These are phyloP conservation scores for Drepana falcataria DNA, from an alignment of 2,888 invertebrate genomes.

Conservation along the genomic window DNA sequence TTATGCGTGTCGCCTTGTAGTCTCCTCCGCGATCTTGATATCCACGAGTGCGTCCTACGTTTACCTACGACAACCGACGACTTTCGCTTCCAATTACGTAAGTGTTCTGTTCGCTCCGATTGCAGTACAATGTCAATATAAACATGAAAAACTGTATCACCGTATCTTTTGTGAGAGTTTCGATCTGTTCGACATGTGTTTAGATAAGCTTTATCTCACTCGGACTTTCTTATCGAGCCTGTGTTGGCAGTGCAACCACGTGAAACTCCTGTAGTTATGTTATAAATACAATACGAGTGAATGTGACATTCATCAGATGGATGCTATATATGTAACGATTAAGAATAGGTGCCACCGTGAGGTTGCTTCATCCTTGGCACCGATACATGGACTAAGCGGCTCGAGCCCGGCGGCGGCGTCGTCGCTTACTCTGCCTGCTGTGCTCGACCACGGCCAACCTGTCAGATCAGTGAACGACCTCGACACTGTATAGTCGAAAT, in stretches of 20 bases:
- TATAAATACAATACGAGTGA: constrained; percentile 22
- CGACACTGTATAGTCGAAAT: constrained; percentile 47
- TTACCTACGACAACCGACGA: constrained; percentile 23
- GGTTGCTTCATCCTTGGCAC: constrained; percentile 44
- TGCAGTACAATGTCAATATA: constrained; percentile 26
- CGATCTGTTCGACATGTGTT: constrained; percentile 36
- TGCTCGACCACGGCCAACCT: constrained; percentile 42
- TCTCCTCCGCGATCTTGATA: constrained; percentile 20
- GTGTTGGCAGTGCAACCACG: constrained; percentile 36
- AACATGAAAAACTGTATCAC: constrained; percentile 27
- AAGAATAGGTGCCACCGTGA: constrained; percentile 4
- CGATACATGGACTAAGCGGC: constrained; percentile 33
- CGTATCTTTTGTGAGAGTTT: constrained; percentile 22
- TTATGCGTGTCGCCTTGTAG: constrained; percentile 15
- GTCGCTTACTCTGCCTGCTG: constrained; percentile 15
- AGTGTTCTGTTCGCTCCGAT: constrained; percentile 19
- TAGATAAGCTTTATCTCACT: constrained; percentile 50
- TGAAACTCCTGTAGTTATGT: constrained; percentile 42
- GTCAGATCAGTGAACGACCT: constrained; percentile 72
- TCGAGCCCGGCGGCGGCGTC: constrained; percentile 14
- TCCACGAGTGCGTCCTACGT: constrained; percentile 20
- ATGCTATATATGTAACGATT: constrained; percentile 27
- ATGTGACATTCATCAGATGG: constrained; percentile 31
- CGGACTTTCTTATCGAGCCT: constrained; percentile 46
- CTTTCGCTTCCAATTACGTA: constrained; percentile 30